Percentiles rank a stretch among this genome's conserved stretches.
Evolutionary conservation across 2,113 vertebrate species (phyloP).

Genomic region (Odontesthes bonariensis): DNA sequence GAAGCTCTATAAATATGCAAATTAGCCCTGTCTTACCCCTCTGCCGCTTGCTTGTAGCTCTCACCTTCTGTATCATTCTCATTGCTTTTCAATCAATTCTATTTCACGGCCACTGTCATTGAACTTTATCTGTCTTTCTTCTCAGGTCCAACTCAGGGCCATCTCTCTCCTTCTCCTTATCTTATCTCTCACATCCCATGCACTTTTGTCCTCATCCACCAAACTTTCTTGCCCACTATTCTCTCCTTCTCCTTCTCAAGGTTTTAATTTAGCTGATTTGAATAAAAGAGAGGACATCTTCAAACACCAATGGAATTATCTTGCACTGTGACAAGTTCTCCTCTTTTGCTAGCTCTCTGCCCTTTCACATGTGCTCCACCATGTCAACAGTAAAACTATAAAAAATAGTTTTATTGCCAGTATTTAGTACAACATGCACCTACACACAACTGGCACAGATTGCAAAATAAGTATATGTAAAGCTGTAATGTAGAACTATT

Average conservation of each 20-base stretch:
- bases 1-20: not conserved
- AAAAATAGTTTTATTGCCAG: too few species aligned
- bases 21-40: not conserved
- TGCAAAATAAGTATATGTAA: too few species aligned
- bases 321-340: too few species aligned
- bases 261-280: not conserved
- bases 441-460: too few species aligned
- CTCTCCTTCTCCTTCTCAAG: not conserved
- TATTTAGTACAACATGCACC: too few species aligned
- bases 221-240: not conserved
- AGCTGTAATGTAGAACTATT: too few species aligned
- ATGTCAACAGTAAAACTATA: too few species aligned
- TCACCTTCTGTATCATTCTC: constrained; percentile 12
- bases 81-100: constrained; percentile 43
- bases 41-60: not conserved
- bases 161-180: constrained; percentile 14
- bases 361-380: too few species aligned
- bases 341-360: too few species aligned
- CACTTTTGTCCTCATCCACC: constrained; percentile 1
- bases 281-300: not conserved
- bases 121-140: constrained; percentile 19
- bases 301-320: too few species aligned
- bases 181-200: constrained; percentile 16
- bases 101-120: constrained; percentile 25
- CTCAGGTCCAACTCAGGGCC: constrained; percentile 39